phyloP scores from a whole-genome alignment of 2,888 invertebrate genomes.

The Tenthredo livida region DNA sequence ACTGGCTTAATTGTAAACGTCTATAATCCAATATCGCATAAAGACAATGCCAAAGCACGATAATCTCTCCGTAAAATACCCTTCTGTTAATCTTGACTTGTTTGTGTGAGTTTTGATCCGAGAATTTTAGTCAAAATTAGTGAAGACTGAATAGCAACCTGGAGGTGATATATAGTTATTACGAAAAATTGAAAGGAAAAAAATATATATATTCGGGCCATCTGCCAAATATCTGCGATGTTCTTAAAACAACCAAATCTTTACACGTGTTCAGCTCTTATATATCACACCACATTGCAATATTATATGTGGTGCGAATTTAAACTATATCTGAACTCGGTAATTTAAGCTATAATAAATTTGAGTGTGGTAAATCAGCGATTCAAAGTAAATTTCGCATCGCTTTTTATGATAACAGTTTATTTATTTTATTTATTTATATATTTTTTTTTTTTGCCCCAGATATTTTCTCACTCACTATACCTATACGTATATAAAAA shows the following conservation, averaged over 20 bases:
- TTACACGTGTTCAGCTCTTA: neutral
- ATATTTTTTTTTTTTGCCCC: no score
- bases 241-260: neutral
- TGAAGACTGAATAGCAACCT: neutral
- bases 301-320: neutral
- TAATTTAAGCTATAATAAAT: neutral
- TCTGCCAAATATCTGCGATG: slow-evolving; percentile 20
- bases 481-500: neutral
- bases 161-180: neutral
- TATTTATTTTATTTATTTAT: neutral
- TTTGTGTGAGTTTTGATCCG: neutral
- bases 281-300: neutral
- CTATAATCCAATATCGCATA: neutral
- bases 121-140: neutral
- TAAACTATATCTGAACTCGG: neutral
- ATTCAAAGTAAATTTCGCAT: neutral
- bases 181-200: neutral
- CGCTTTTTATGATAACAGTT: neutral
- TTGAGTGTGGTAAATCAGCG: neutral
- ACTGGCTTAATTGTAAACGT: neutral
- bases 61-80: neutral
- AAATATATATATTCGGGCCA: neutral
- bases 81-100: neutral
- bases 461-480: neutral
- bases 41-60: neutral